Evolutionary conservation across 2,888 invertebrate genomes (phyloP).

Genomic region (Agrilus cyanescens): DNA sequence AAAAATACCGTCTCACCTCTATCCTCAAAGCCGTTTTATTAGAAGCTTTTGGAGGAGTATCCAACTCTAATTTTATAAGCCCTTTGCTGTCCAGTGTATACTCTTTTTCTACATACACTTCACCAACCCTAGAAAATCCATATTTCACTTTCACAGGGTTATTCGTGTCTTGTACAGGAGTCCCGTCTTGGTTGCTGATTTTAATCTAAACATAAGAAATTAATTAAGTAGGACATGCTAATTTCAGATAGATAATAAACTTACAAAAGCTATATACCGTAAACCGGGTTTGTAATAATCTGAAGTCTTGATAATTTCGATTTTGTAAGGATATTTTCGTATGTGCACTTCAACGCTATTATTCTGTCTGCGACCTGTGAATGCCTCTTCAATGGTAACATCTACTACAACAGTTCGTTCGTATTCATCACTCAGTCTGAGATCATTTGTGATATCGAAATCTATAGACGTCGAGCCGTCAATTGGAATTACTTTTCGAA

Average conservation of each 20-base stretch:
- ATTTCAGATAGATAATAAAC: slow-evolving; percentile 20
- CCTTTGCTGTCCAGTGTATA: slow-evolving; percentile 50
- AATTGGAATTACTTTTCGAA: slow-evolving; percentile 58
- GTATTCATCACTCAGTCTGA: slow-evolving; percentile 67
- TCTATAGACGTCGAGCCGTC: slow-evolving; percentile 54
- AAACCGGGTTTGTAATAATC: slow-evolving; percentile 83
- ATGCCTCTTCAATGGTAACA: slow-evolving; percentile 80
- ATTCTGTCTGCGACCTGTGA: slow-evolving; percentile 77
- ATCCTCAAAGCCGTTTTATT: slow-evolving; percentile 56
- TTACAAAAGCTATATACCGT: slow-evolving; percentile 70
- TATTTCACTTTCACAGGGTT: slow-evolving; percentile 48
- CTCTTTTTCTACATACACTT: slow-evolving; percentile 39
- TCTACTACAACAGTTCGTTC: slow-evolving; percentile 73
- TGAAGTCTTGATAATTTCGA: slow-evolving; percentile 68
- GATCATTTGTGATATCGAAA: slow-evolving; percentile 63
- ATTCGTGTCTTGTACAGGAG: slow-evolving; percentile 46
- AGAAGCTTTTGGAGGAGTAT: slow-evolving; percentile 44
- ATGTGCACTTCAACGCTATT: slow-evolving; percentile 60
- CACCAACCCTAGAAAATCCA: slow-evolving; percentile 48
- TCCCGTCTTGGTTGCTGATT: slow-evolving; percentile 57
- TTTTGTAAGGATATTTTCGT: slow-evolving; percentile 64
- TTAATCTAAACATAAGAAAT: slow-evolving; percentile 41
- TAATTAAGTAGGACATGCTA: background rate
- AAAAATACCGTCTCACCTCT: slow-evolving; percentile 41
- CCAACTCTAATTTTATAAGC: slow-evolving; percentile 49